phyloP scores from a whole-genome alignment of 2,888 invertebrate species.

The Gibbula magus region DNA sequence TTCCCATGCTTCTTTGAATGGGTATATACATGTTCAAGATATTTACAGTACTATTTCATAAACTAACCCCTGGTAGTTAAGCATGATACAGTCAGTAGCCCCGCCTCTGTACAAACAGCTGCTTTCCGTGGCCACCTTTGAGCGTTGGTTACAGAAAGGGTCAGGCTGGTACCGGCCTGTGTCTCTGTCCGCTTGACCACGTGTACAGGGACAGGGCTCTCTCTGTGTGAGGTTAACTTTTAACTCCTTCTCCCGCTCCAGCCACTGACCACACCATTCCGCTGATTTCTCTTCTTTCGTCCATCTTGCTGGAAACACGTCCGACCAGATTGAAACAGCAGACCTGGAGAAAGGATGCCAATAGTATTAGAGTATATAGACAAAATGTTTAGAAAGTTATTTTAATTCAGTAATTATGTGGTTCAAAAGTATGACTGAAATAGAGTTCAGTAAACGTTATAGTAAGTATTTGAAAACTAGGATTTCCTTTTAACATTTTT shows the following conservation, averaged over 20 bases:
- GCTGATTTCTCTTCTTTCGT: constrained; percentile 36
- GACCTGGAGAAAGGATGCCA: constrained; percentile 30
- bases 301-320: constrained; percentile 63
- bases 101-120: constrained; percentile 40
- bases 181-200: constrained; percentile 58
- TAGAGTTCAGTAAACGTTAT: no score
- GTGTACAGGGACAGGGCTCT: constrained; percentile 59
- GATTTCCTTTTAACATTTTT: no score
- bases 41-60: no score
- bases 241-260: constrained; percentile 29
- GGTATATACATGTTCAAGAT: no score
- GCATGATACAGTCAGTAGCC: constrained; percentile 36
- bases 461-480: no score
- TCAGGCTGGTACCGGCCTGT: constrained; percentile 58
- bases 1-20: no score
- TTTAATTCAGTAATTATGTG: no score
- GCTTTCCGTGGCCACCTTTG: not conserved
- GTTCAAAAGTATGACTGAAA: no score
- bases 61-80: constrained; percentile 37
- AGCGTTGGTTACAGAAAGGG: constrained; percentile 53
- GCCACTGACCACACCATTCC: constrained; percentile 56
- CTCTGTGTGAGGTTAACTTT: not conserved
- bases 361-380: no score
- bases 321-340: constrained; percentile 61
- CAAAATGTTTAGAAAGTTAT: no score